Evolutionary conservation across 2,888 invertebrate genomes (phyloP), one percentile per base, ranked within the genome.

Genomic region (Tupiocoris notatus): DNA sequence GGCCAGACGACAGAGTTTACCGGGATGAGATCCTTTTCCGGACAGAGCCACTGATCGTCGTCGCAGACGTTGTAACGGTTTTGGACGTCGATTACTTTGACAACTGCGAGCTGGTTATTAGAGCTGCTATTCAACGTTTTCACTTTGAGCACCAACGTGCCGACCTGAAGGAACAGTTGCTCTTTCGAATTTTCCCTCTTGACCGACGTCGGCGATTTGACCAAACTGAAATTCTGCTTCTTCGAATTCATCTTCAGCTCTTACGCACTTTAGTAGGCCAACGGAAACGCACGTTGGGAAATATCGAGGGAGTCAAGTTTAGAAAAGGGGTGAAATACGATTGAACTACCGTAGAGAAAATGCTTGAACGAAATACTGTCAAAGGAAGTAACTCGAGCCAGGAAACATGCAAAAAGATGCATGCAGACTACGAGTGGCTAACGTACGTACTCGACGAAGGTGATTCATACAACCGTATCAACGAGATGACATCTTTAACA

Each of bases 1-100:
- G 80, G 80, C 79, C 80, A 81, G 24, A 78, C 75, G 39, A 75
- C 58, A 71, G 79, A 76, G 71, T 81, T 77, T 21, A 81, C 79
- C 59, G 78, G 76, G 20, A 80, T 75, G 17, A 81, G 67, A n/a
- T 76, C 71, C 9, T 79, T 67, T 18, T 17, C 73, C 18, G 77
- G 78, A 58, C 81, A 81, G 62, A 73, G 75, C 79, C 79, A 81
- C 18, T 78, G 57, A 61, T 78, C 76, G 22, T 80, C 80, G 63
- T 81, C 80, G 61, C 70, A 74, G 22, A 77, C 66, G 70, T 78
- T 61, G 75, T 78, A 78, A 54, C 74, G 73, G 18, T 73, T 73
- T 56, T 79, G 77, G 62, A 77, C 74, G 70, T 80, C 75, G 6
- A 80, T 79, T 59, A 81, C 71, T 78, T 80, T 80, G 16, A 81